Evolutionary conservation across 2,888 invertebrate genomes (phyloP), one percentile per base, ranked within the genome.

Genomic region (Dynastes maya): DNA sequence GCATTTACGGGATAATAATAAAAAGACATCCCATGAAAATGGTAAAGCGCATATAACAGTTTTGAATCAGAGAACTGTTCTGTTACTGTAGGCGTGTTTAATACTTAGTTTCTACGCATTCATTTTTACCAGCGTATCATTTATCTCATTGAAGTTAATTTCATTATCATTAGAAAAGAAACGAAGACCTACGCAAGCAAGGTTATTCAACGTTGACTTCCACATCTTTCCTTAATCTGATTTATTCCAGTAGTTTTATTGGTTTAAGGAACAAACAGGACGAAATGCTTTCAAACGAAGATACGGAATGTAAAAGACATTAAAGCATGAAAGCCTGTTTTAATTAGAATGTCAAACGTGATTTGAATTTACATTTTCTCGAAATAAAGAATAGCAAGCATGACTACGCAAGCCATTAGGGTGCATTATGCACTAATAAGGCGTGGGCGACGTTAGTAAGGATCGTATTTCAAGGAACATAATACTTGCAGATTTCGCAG

Each of bases 401-500:
- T 11, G 55, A n/a, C 45, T 45, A 45, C 45, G 45, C 8, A 55
- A 2, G 8, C n/a, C 16, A 55, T 55, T 55, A 55, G 22, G 55
- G 22, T 55, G 40, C 27, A 51, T 40, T 49, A 6, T 51, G 68
- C 68, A 22, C 49, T 27, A 68, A 49, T 13, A 51, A 29, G 51
- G 63, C 37, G 64, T 49, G 22, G 76, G 27, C 32, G 22, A 63
- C 49, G 58, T 76, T 64, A 75, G 32, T 76, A 51, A 71, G 16
- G 49, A 63, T 78, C 40, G 53, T 45, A 76, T 81, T 74, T 71
- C 55, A 67, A 78, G 80, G 80, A 79, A 80, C 77, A 79, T 80
- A 81, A 85, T 87, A 93, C 95, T 93, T 91, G 95, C 96, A 96
- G 90, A 90, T 95, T 95, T 85, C 93, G 92, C 67, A 96, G 93